A percentile compares a stretch with the other conserved stretches of the same genome.
Evolutionary conservation across 1,140 invertebrate genomes (phyloP).

Genomic region (Bombus superbus): DNA sequence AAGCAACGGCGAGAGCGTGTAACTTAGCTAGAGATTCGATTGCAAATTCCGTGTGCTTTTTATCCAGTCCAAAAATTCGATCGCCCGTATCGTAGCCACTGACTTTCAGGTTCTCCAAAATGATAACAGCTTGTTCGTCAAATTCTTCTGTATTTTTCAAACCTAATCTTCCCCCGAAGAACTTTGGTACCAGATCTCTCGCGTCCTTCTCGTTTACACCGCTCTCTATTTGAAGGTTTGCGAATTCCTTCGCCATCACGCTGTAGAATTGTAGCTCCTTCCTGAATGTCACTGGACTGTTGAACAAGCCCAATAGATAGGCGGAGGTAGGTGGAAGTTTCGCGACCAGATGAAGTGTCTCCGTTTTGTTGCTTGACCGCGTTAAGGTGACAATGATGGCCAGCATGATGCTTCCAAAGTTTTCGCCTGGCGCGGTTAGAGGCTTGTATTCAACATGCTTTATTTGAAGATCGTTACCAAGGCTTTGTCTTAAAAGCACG

Average conservation of each 20-base stretch:
- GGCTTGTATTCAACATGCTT: conserved; percentile 74
- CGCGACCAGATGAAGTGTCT: conserved; percentile 82
- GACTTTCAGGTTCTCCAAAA: conserved; percentile 84
- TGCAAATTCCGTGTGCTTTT: conserved; percentile 81
- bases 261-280: conserved; percentile 85
- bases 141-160: conserved; percentile 79
- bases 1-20: conserved; percentile 83
- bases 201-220: conserved; percentile 77
- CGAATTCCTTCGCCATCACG: conserved; percentile 80
- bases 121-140: conserved; percentile 83
- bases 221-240: conserved; percentile 81
- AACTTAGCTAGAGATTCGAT: conserved; percentile 83
- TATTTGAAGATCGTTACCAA: conserved; percentile 67
- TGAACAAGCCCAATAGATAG: conserved; percentile 83
- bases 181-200: conserved; percentile 81
- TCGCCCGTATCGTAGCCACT: conserved; percentile 83
- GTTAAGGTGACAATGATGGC: conserved; percentile 76
- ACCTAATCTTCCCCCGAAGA: conserved; percentile 84
- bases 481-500: conserved; percentile 62
- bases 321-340: conserved; percentile 85
- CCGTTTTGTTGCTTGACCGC: conserved; percentile 60
- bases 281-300: conserved; percentile 84
- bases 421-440: conserved; percentile 84
- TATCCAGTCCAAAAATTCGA: conserved; percentile 82
- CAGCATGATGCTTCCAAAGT: conserved; percentile 85